Base-by-base conservation (phyloP, 2,113 vertebrate genomes). In the Leptobrachium ailaonicum region DNA sequence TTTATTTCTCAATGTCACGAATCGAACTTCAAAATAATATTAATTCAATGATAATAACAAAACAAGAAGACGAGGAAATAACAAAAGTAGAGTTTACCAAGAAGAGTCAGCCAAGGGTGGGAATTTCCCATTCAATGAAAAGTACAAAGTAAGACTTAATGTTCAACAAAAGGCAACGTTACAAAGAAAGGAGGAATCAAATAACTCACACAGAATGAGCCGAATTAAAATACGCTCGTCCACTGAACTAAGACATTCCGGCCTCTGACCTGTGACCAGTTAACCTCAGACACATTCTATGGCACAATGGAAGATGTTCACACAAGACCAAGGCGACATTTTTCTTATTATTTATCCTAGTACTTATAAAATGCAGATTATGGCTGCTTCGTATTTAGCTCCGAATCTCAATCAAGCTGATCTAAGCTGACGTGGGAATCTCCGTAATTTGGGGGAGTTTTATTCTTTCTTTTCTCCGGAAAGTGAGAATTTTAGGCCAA, bases 301-400 rank as follows among this genome's bases (percentile, higher is more conserved):
- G 42, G 47, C 43, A 80, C 78, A 80, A 80, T 73, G 63, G n/a
- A 40, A 10, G 60, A 58, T 53, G 69, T 73, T 44, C 41, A 7
- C 54, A 77, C 42, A 58, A 56, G 72, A 56, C 76, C 44, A 50
- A 50, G 54, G 77, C 13, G 69, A 56, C 44, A 79, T 72, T 72
- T 71, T 50, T 8, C 13, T 60, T 47, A 66, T 54, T 58, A 58
- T 44, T 66, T 66, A 1, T 45, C 12, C 47, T 79, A 45, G 10
- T 53, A 20, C 47, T 77, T 73, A 67, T 66, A 67, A 66, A 64
- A 67, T 44, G 77, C 41, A 74, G 50, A 74, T 80, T 66, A 68
- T 68, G 53, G 50, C 42, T 12, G n/a, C 4, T 20, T 72, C 40
- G 14, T 53, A 32, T 41, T 53, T 45, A 7, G 62, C 66, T 58